Base-by-base conservation (phyloP, 2,113 vertebrate species). In the Lampris megalopsis region DNA sequence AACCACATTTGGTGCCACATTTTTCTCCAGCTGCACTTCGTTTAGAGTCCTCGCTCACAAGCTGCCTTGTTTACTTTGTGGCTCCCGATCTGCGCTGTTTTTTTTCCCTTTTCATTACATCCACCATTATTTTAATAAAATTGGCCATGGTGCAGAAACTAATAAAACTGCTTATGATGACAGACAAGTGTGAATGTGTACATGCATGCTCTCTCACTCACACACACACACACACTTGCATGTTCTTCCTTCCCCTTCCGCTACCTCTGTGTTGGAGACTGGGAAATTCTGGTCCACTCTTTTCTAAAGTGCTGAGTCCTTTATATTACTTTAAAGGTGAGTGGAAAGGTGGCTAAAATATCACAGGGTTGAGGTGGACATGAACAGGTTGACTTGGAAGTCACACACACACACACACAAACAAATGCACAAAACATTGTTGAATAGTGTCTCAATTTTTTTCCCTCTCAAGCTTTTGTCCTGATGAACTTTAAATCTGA, bases 331-430 rank as follows among this genome's bases (percentile, higher is more conserved):
- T 80, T 72, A 83, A 62, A 90, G 89, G 87, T 83, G 86, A 77
- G 88, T 43, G 81, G 80, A 84, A 91, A 89, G 83, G 88, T 79
- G 77, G 63, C 74, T 75, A 82, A 91, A 92, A 92, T 90, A 92
- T 88, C 85, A 73, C 52, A 41, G 42, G 70, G 74, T 10, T 43
- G 60, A 49, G 73, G 69, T 70, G 71, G 73, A 86, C 82, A 77
- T 86, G 47, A 90, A 73, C 79, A 79, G 83, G 52, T 81, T 83
- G 81, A 86, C 60, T 73, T 72, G 77, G 73, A 66, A 86, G 90
- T 24, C 35, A 38, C 54, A 24, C 13, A 35, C 11, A 24, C 13
- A 35, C 11, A 24, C 54, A 57, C 1, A 4, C 11, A 6, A 13
- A 57, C 54, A 57, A 36, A 5, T 37, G 3, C 13, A 67, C 58